Evolutionary conservation across 1,140 invertebrate species (phyloP).

Genomic region (Hylaeus anthracinus): DNA sequence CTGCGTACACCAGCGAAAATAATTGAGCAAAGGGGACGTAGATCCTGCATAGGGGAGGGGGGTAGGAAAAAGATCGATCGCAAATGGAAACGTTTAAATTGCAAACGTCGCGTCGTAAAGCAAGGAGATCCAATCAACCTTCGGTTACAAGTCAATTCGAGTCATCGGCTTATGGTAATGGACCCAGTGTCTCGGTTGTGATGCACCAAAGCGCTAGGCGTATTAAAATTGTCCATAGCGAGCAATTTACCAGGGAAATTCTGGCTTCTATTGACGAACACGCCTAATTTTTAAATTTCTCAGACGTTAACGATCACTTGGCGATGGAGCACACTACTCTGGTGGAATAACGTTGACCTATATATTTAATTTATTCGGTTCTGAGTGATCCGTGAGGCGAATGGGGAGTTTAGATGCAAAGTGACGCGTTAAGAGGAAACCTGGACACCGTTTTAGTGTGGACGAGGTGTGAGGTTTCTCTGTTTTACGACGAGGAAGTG

Average conservation of each 20-base stretch:
- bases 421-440: not conserved
- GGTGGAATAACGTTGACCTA: not conserved
- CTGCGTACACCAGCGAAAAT: no score
- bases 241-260: not conserved
- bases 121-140: constrained; percentile 58
- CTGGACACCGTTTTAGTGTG: not conserved
- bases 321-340: not conserved
- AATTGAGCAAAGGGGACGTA: not conserved
- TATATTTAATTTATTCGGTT: not conserved
- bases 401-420: not conserved
- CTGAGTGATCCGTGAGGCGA: no score
- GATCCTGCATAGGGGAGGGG: not conserved
- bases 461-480: not conserved
- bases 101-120: constrained; percentile 55
- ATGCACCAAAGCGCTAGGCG: not conserved
- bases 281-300: no score
- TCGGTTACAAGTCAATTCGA: constrained; percentile 59
- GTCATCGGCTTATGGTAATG: constrained; percentile 54
- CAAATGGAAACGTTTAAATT: constrained; percentile 58
- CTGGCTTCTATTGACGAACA: not conserved
- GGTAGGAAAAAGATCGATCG: constrained; percentile 16
- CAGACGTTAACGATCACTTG: not conserved
- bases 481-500: not conserved
- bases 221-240: not conserved
- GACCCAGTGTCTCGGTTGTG: constrained; percentile 29